Base-by-base conservation (phyloP, 30 jellyfish, hydroid and myxozoan species). In the Hydractinia echinata region DNA sequence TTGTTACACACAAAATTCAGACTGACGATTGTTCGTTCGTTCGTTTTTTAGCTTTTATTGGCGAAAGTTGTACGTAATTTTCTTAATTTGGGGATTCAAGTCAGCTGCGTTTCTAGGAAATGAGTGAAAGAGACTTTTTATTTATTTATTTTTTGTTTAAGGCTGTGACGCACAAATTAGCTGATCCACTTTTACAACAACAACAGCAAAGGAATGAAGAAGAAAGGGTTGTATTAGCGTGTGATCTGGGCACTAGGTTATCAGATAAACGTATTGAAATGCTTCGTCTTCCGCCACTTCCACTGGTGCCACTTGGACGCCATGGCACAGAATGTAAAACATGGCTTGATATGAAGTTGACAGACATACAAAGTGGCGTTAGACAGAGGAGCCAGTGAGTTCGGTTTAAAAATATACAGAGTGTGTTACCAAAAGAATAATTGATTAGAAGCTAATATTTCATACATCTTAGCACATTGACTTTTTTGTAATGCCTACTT, bases 321-420 rank as follows among this genome's bases (percentile, higher is more conserved):
- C 97, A 86, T 64, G 95, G 89, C 7, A 91, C 97, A 0, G 97
- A 85, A 49, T 79, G 95, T 39, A 72, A 83, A 6, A 77, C 79
- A 51, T 77, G 95, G 83, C 54, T 91, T 44, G 88, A 76, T 14
- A 91, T 91, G 95, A 94, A 83, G 71, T 83, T 91, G 4, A 55
- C 53, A 50, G 90, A 81, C 39, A 85, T 91, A n/a, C 91, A 85
- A 44, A 91, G 97, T 72, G 95, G 80, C 1, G 79, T 56, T 4
- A 76, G 97, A 73, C 79, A 49, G 18, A 77, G 94, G 16, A 82
- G 97, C 84, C 97, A 91, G 97, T 91, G 79, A 82, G 97, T 77
- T 14, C 50, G 56, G 19, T 7, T n/a, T 76, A 14, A 48, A 10
- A 10, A 13, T 73, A 11, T 1, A n/a, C 83, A 10, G 21, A 8